Evolutionary conservation across 2,888 invertebrate species (phyloP), one percentile per base, ranked within the genome.

Genomic region (Spodoptera littoralis): DNA sequence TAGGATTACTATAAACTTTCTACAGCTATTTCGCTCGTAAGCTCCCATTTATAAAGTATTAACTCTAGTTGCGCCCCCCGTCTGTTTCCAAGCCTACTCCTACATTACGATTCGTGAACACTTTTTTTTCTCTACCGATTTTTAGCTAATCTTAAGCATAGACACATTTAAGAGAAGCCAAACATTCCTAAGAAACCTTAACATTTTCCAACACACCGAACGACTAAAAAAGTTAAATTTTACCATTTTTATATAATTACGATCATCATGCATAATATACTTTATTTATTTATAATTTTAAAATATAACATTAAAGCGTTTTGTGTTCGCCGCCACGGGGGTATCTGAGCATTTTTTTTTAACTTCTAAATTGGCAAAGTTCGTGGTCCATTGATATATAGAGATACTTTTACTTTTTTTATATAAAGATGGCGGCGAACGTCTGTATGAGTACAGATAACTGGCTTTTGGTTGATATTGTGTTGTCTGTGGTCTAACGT

Each of bases 111-210:
- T 69, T 74, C 77, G 83, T 90, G 89, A 91, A 92, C 90, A 91
- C 90, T 82, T 87, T 87, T 36, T 36, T 82, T 78, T 81, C 80
- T 80, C 84, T 88, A 87, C 80, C 82, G 77, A 86, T 85, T 84
- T 85, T 88, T 88, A 80, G 83, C 89, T 88, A 89, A 84, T 76
- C 84, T 82, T 89, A 91, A 88, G 90, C 89, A 80, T 88, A 88
- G 73, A 72, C 61, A 81, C 67, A 80, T 77, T 73, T 69, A 73
- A 80, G 78, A 76, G 54, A 73, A 80, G 78, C 73, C 75, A 65
- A 65, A 73, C 79, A 65, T 63, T 59, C 76, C 71, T 73, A 81
- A 44, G 30, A 57, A 65, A 71, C 73, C 61, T 59, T 73, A 82
- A 84, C 80, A 75, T 76, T 84, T 80, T 83, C 79, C 81, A 77